phyloP scores from a whole-genome alignment of 2,113 vertebrate genomes.

The Oostethus manadensis region DNA sequence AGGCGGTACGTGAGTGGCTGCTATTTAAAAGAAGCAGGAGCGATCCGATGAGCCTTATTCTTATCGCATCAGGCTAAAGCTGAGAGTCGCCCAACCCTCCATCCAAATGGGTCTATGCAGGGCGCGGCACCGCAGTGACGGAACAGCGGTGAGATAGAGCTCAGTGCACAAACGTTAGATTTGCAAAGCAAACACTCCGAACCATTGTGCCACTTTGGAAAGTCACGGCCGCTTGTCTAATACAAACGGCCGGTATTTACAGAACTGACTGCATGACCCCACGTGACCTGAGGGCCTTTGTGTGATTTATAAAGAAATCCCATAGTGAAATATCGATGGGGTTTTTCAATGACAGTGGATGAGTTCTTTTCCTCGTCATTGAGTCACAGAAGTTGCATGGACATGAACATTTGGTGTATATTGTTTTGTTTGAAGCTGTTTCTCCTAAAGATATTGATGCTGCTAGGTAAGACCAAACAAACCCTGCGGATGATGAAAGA shows the following conservation, averaged over 20 bases:
- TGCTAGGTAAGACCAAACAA: conserved; percentile 38
- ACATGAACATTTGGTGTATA: conserved; percentile 25
- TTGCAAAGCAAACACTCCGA: conserved; percentile 64
- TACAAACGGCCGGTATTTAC: conserved; percentile 56
- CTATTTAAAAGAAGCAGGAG: conserved; percentile 39
- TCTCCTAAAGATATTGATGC: conserved; percentile 26
- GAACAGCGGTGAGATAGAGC: conserved; percentile 59
- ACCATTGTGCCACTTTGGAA: conserved; percentile 60
- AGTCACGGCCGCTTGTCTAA: conserved; percentile 68
- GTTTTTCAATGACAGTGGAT: conserved; percentile 36
- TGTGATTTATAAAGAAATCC: conserved; percentile 58
- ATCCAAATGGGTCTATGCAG: conserved; percentile 58
- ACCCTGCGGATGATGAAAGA: conserved; percentile 34
- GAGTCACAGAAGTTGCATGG: conserved; percentile 48
- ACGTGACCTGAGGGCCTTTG: conserved; percentile 48
- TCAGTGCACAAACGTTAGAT: conserved; percentile 67
- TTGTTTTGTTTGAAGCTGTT: conserved; percentile 43
- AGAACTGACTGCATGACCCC: conserved; percentile 56
- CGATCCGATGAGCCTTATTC: conserved; percentile 56
- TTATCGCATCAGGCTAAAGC: conserved; percentile 56
- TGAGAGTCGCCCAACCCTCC: conserved; percentile 59
- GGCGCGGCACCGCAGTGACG: conserved; percentile 59
- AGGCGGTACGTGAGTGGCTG: conserved; percentile 38
- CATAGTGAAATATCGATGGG: conserved; percentile 43
- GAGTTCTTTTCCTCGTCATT: conserved; percentile 50